Conservation (phyloP, 2,888 invertebrate species). For the Allacma fusca region DNA sequence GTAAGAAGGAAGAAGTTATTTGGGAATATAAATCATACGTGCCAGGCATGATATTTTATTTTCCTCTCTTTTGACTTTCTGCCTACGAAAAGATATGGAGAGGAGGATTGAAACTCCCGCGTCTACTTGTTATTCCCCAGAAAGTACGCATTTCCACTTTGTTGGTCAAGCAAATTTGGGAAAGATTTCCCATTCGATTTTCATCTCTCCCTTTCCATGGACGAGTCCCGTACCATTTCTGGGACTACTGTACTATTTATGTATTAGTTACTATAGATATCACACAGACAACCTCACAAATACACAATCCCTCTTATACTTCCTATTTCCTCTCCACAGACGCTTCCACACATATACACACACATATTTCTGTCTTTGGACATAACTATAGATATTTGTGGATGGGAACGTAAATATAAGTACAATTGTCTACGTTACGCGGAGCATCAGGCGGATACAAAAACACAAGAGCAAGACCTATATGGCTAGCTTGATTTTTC, state of each 20-base stretch:
- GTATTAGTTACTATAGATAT: too few relatives aligned
- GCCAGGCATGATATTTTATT: neutral
- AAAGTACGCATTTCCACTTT: slow-evolving; percentile 56
- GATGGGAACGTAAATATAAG: too few relatives aligned
- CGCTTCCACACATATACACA: neutral
- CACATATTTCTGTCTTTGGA: too few relatives aligned
- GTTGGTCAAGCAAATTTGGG: slow-evolving; percentile 61
- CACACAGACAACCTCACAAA: too few relatives aligned
- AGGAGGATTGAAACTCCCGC: neutral
- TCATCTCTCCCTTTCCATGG: slow-evolving; percentile 47
- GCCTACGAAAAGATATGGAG: too few relatives aligned
- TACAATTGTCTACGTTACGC: too few relatives aligned
- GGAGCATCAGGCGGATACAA: too few relatives aligned
- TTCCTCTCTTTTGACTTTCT: too few relatives aligned
- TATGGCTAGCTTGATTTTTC: neutral
- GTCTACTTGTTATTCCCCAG: slow-evolving; percentile 27
- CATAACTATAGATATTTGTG: too few relatives aligned
- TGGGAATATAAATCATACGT: neutral
- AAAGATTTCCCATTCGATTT: slow-evolving; percentile 61
- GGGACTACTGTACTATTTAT: neutral
- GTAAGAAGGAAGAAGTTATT: too few relatives aligned
- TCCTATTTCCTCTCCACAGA: neutral
- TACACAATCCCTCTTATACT: neutral
- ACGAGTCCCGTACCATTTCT: neutral
- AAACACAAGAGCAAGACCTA: neutral